Conservation (phyloP, 2,797 vertebrate genomes). For the Myripristis jacobus region DNA sequence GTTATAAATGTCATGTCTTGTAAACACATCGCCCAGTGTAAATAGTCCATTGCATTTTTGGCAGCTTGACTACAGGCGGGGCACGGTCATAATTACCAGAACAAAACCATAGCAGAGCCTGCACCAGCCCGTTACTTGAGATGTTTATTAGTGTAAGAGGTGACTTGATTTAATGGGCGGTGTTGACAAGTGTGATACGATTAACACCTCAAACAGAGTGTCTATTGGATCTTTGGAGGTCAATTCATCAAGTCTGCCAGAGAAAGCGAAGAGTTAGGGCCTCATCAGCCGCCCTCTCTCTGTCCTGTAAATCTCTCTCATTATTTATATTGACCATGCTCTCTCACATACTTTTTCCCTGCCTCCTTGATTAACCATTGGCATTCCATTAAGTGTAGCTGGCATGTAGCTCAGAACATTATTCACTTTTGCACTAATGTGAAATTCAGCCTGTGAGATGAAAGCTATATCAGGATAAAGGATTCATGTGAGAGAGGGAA, state of each 20-base stretch:
- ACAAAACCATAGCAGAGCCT: slow-evolving; percentile 2
- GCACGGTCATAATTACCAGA: slow-evolving; percentile 15
- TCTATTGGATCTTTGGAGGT: slow-evolving; percentile 27
- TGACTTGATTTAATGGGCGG: slow-evolving; percentile 24
- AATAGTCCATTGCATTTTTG: slow-evolving; percentile 16
- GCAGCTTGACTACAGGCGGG: slow-evolving; percentile 26
- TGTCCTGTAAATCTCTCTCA: slow-evolving; percentile 23
- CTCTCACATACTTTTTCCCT: slow-evolving; percentile 31
- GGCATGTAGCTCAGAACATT: slow-evolving; percentile 55
- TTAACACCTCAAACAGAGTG: slow-evolving; percentile 32
- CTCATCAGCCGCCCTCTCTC: slow-evolving; percentile 15
- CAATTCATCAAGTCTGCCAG: slow-evolving; percentile 6
- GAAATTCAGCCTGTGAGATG: slow-evolving; percentile 63
- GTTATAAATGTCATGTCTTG: slow-evolving; percentile 12
- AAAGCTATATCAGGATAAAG: slow-evolving; percentile 54
- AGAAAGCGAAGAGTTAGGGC: slow-evolving; percentile 16
- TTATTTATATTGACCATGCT: slow-evolving; percentile 21
- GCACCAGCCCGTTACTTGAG: slow-evolving; percentile 14
- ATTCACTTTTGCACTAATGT: slow-evolving; percentile 71
- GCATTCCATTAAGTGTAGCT: slow-evolving; percentile 43
- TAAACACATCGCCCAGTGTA: slow-evolving; percentile 16
- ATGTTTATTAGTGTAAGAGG: slow-evolving; percentile 31
- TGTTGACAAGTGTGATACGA: slow-evolving; percentile 40
- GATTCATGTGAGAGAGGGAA: slow-evolving; percentile 56
- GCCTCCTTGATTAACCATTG: slow-evolving; percentile 48